Evolutionary conservation across 2,113 vertebrate genomes (phyloP).

Genomic region (Gavia stellata): DNA sequence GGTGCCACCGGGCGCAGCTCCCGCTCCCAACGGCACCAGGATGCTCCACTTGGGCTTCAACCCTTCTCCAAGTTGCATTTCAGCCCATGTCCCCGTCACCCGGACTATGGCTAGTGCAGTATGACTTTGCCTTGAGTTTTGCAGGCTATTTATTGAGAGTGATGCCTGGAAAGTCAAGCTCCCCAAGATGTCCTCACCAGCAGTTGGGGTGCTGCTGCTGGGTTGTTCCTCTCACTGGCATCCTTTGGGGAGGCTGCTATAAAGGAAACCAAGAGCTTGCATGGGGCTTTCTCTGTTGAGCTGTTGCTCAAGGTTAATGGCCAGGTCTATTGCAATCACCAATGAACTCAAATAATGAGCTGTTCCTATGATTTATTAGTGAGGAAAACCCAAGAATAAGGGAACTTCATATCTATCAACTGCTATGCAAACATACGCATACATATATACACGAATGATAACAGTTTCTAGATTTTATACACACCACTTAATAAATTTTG

Average conservation of each 20-base stretch:
- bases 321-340: neutral
- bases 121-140: neutral
- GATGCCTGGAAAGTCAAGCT: neutral
- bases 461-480: neutral
- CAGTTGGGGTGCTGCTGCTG: neutral
- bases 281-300: neutral
- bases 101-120: rapidly evolving
- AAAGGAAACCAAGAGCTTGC: neutral
- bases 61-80: neutral
- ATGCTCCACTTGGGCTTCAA: neutral
- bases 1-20: neutral
- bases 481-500: neutral
- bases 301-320: neutral
- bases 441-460: neutral
- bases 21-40: rapidly evolving
- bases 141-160: neutral
- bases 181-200: neutral
- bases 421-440: rapidly evolving
- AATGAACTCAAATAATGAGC: neutral
- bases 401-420: neutral
- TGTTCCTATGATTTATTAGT: neutral
- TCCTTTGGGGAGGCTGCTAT: neutral
- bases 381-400: neutral
- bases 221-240: neutral
- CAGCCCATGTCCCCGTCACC: neutral